Evolutionary conservation across 2,888 invertebrate species (phyloP).

Genomic region (Limnephilus lunatus): DNA sequence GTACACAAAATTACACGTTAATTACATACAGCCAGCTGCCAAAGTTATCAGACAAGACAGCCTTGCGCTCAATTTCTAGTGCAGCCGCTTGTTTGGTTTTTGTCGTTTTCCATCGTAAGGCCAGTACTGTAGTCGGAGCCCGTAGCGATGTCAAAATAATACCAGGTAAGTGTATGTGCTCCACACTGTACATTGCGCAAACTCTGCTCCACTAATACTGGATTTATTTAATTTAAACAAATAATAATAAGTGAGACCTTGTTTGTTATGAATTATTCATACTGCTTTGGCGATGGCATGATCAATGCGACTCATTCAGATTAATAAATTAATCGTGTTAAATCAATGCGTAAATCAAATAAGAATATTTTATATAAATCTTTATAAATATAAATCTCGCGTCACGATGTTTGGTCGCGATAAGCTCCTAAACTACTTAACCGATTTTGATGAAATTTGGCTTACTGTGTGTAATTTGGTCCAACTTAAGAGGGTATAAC

Average conservation of each 20-base stretch:
- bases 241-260: background rate
- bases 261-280: background rate
- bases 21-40: conserved; percentile 2
- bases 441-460: no score
- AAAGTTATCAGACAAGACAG: conserved; percentile 29
- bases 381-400: no score
- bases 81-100: background rate
- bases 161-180: background rate
- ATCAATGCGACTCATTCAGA: background rate
- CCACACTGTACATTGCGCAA: background rate
- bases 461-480: no score
- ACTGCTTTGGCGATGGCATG: background rate
- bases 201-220: background rate
- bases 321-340: background rate
- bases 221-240: background rate
- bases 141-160: background rate
- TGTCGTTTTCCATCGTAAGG: background rate
- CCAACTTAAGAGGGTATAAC: no score
- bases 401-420: no score
- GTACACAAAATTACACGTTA: background rate
- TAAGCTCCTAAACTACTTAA: no score
- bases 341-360: background rate
- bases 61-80: conserved; percentile 39
- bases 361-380: background rate
- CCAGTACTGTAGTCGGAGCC: background rate